A percentile compares a stretch with the other conserved stretches of the same genome.
These are phyloP conservation scores for Acanthopleura granulata DNA, from an alignment of 2,888 invertebrate genomes.

Conservation along the genomic window DNA sequence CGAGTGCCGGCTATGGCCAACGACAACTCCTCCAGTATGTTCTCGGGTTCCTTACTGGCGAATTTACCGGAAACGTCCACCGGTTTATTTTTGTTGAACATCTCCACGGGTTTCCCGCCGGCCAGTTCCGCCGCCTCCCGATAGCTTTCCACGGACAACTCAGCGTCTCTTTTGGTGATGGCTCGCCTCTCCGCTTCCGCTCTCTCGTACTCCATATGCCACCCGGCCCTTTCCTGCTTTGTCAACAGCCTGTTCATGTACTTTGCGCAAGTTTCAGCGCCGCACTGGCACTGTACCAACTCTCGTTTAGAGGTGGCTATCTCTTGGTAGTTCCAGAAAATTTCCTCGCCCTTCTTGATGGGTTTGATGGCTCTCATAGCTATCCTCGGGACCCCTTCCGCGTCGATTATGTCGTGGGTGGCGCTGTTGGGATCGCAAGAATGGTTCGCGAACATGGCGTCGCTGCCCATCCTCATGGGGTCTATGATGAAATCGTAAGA, in stretches of 20 bases:
- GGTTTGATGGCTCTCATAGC: not conserved
- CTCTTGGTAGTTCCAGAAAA: not conserved
- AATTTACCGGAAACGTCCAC: no score
- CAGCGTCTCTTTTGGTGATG: not conserved
- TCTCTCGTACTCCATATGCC: not conserved
- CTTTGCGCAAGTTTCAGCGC: not conserved
- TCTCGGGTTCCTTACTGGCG: no score
- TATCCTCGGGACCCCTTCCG: not conserved
- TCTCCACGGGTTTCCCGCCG: not conserved
- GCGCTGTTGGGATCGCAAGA: not conserved
- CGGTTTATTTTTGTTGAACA: not conserved
- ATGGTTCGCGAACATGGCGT: conserved; percentile 1
- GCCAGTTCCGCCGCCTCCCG: not conserved
- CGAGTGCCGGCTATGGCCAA: no score
- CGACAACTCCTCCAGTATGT: no score
- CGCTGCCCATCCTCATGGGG: not conserved
- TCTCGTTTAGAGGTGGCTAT: not conserved
- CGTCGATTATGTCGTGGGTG: not conserved
- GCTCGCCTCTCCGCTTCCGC: not conserved
- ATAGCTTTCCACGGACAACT: not conserved
- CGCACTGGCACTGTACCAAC: not conserved
- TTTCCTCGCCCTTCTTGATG: not conserved
- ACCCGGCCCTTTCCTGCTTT: not conserved
- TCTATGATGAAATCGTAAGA: not conserved
- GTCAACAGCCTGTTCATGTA: not conserved